Evolutionary conservation across 2,113 vertebrate species (phyloP).

Genomic region (Heliornis fulica): DNA sequence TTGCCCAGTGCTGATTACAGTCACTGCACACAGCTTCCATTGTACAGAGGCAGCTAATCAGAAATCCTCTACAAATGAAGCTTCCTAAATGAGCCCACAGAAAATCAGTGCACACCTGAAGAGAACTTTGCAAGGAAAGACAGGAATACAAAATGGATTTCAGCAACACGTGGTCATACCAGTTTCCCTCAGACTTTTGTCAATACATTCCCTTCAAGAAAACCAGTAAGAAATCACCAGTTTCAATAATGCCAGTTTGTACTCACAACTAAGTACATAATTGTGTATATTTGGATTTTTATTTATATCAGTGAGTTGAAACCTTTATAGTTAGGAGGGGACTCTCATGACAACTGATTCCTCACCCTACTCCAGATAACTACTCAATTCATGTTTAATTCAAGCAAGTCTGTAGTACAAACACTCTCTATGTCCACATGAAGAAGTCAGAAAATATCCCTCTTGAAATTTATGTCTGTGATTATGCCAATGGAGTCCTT

Average conservation of each 20-base stretch:
- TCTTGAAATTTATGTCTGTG: accelerated
- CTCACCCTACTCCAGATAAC: neutral
- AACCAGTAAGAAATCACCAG: neutral
- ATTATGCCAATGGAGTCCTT: neutral
- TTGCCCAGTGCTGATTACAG: neutral
- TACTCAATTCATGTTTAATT: neutral
- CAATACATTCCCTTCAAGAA: neutral
- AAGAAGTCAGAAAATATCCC: neutral
- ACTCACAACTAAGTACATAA: neutral
- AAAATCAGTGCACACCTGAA: neutral
- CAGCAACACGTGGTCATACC: neutral
- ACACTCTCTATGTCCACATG: neutral
- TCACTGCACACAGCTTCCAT: neutral
- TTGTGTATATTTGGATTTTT: neutral
- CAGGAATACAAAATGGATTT: neutral
- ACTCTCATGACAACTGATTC: neutral
- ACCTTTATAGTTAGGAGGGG: neutral
- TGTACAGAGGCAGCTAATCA: neutral
- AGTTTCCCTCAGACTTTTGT: neutral
- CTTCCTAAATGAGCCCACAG: neutral
- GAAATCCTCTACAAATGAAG: neutral
- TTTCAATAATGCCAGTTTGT: neutral
- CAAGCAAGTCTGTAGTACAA: neutral
- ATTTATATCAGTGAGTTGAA: neutral
- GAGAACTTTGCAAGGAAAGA: neutral